Percentiles rank a stretch among this genome's conserved stretches.
phyloP scores from a whole-genome alignment of 2,113 vertebrate genomes.

The Speoplatyrhinus poulsoni region DNA sequence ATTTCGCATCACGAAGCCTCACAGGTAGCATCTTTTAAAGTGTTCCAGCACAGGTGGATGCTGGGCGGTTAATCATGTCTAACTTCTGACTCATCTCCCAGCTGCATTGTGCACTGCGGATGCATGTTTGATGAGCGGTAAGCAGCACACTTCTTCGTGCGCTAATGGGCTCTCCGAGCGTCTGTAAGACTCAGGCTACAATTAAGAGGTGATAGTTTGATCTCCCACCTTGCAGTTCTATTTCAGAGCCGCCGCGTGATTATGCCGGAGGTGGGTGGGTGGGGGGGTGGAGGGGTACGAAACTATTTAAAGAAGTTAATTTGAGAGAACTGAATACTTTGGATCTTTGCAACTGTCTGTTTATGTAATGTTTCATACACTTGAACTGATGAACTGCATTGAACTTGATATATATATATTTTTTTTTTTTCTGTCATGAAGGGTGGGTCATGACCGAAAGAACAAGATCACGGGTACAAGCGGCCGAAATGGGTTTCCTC shows the following conservation, averaged over 20 bases:
- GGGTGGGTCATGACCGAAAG: too few relatives aligned
- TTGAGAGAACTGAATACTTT: constrained; percentile 43
- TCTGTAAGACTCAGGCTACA: constrained; percentile 74
- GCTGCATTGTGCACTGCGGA: constrained; percentile 57
- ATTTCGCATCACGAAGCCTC: constrained; percentile 41
- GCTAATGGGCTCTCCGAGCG: constrained; percentile 71
- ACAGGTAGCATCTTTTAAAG: constrained; percentile 27
- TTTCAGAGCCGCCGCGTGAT: constrained; percentile 69
- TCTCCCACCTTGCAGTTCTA: constrained; percentile 73
- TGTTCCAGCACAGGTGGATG: constrained; percentile 63
- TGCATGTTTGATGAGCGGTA: constrained; percentile 60
- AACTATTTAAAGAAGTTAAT: constrained; percentile 67
- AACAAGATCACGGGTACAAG: too few relatives aligned
- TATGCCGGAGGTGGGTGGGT: constrained; percentile 61
- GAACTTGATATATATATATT: too few relatives aligned
- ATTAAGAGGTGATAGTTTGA: constrained; percentile 80
- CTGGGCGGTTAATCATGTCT: constrained; percentile 58
- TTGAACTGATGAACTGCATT: background rate
- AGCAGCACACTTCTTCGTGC: constrained; percentile 62
- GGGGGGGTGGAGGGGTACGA: constrained; percentile 51
- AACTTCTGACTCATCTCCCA: constrained; percentile 70
- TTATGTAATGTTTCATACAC: constrained; percentile 1
- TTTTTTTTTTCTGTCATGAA: too few relatives aligned
- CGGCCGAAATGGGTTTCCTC: too few relatives aligned
- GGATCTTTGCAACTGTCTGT: constrained; percentile 27